These are phyloP conservation scores for Hylia prasina DNA, from an alignment of 2,113 vertebrate species.

Conservation along the genomic window DNA sequence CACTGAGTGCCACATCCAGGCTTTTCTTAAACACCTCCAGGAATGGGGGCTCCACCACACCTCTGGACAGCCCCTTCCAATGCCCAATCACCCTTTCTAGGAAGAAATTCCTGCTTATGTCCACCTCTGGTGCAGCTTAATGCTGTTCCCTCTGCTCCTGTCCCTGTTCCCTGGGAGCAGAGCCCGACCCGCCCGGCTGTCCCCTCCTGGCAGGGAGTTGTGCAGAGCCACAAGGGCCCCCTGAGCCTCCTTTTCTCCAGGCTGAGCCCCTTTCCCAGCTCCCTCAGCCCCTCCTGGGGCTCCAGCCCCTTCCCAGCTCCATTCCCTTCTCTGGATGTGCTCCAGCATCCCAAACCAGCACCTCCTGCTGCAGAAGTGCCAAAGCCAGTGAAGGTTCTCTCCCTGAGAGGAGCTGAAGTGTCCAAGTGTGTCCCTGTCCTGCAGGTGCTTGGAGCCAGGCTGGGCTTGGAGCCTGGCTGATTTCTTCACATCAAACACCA, in stretches of 20 bases:
- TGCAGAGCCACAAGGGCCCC: neutral
- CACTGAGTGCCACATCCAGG: neutral
- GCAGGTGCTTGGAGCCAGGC: neutral
- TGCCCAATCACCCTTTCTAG: rapidly evolving
- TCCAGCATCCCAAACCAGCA: neutral
- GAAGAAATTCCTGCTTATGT: neutral
- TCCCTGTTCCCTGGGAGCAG: neutral
- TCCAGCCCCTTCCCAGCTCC: neutral
- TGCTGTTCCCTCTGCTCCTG: neutral
- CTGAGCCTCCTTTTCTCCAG: neutral
- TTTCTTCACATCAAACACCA: neutral
- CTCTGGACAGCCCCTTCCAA: neutral
- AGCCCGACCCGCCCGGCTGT: neutral
- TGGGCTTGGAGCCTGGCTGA: neutral
- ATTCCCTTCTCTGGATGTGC: rapidly evolving
- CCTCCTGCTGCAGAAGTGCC: neutral
- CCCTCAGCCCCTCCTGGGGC: neutral
- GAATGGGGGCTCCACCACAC: rapidly evolving
- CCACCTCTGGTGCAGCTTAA: neutral
- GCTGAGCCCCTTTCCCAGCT: neutral
- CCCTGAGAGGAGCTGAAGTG: neutral
- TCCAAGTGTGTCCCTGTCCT: neutral
- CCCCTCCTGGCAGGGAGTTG: neutral
- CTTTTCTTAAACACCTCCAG: neutral
- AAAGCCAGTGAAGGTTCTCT: neutral